Conservation (phyloP, 2,797 vertebrate genomes). For the Intellagama lesueurii region DNA sequence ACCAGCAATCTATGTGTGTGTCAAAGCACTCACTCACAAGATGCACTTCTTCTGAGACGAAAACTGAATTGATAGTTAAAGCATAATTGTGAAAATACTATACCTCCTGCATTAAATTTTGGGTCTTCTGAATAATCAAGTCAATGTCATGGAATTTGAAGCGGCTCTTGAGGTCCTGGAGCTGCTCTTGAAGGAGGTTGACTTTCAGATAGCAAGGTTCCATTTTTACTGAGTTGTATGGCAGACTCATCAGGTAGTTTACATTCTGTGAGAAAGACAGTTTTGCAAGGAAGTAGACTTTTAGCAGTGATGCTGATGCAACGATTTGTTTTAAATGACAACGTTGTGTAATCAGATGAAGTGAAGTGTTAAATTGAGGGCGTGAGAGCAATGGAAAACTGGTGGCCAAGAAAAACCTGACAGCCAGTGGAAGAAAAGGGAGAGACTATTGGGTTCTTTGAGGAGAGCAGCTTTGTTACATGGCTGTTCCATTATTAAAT, state of each 20-base stretch:
- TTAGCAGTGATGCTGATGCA: slow-evolving; percentile 2
- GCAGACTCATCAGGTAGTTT: slow-evolving; percentile 75
- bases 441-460: not conserved
- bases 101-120: slow-evolving; percentile 94
- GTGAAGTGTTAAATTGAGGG: not conserved
- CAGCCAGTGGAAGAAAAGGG: not conserved
- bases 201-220: slow-evolving; percentile 86
- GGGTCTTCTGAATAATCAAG: slow-evolving; percentile 86
- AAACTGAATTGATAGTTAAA: not conserved
- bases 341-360: not conserved
- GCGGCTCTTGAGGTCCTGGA: slow-evolving; percentile 83
- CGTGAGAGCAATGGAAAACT: not conserved
- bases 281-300: slow-evolving; percentile 33
- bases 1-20: not conserved
- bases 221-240: slow-evolving; percentile 80
- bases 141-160: slow-evolving; percentile 84
- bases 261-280: slow-evolving; percentile 76
- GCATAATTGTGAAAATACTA: slow-evolving; percentile 48
- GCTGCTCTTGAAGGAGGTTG: slow-evolving; percentile 80
- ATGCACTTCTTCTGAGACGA: not conserved
- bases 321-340: not conserved
- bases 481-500: not conserved
- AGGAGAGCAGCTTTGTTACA: not conserved
- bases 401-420: not conserved
- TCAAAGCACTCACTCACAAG: not conserved